Evolutionary conservation across 2,797 vertebrate species (phyloP).

Genomic region (Amniataba percoides): DNA sequence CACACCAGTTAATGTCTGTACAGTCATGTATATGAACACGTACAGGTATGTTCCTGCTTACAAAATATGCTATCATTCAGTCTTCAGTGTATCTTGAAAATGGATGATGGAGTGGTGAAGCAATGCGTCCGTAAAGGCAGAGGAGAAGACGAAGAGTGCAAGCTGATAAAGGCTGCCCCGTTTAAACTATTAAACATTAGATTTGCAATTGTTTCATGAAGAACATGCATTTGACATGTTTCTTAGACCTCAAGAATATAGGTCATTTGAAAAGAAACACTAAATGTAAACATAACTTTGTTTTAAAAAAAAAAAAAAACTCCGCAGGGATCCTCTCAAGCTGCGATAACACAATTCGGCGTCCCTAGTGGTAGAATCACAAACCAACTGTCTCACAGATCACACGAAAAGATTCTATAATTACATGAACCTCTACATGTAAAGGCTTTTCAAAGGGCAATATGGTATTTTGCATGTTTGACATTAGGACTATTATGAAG

Average conservation of each 20-base stretch:
- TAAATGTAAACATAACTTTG: neutral
- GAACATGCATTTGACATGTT: neutral
- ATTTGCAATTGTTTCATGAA: neutral
- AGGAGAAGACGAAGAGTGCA: neutral
- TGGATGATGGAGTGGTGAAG: too few species aligned
- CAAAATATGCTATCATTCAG: too few species aligned
- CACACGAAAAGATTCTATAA: neutral
- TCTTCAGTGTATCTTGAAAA: too few species aligned
- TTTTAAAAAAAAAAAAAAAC: too few species aligned
- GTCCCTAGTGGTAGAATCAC: neutral
- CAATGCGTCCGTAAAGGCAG: fast-evolving
- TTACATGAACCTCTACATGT: neutral
- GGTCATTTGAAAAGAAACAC: neutral
- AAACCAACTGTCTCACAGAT: neutral
- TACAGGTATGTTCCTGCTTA: too few species aligned
- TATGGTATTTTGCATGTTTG: neutral
- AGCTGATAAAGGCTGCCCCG: neutral
- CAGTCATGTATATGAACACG: too few species aligned
- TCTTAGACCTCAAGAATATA: neutral
- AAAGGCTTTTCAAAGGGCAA: neutral
- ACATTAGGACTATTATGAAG: neutral
- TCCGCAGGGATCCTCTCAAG: neutral
- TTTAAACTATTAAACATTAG: neutral
- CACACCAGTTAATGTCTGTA: too few species aligned
- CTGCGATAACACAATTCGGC: neutral